Evolutionary conservation across 2,888 invertebrate genomes (phyloP).

Genomic region (Brachynemurus nebulosus): DNA sequence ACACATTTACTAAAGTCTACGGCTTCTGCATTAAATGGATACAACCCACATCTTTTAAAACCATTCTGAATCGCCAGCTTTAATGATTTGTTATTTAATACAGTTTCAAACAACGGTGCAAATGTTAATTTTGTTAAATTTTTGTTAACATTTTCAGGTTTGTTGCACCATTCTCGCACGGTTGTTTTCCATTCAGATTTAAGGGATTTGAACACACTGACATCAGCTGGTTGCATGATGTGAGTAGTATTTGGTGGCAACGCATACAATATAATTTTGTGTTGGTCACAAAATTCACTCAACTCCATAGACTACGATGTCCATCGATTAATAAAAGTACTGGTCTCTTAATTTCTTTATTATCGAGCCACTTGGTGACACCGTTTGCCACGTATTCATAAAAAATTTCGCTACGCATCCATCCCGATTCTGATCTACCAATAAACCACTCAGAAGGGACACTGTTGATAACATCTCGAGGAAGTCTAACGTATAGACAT

Average conservation of each 20-base stretch:
- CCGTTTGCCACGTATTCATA: slow-evolving; percentile 4
- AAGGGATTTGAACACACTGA: background rate
- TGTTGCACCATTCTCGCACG: background rate
- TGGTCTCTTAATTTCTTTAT: background rate
- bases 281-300: background rate
- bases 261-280: background rate
- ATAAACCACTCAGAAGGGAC: background rate
- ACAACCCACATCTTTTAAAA: background rate
- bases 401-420: background rate
- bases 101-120: too few relatives aligned
- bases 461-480: background rate
- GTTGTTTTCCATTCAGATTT: background rate
- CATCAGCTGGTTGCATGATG: background rate
- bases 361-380: background rate
- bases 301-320: background rate
- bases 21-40: background rate
- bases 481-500: too few relatives aligned
- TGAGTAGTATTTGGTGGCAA: background rate
- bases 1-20: background rate
- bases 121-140: too few relatives aligned
- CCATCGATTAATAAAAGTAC: background rate
- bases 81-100: too few relatives aligned
- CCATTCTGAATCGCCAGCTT: background rate
- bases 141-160: background rate
- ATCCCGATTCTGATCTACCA: background rate